These are phyloP conservation scores for Silurus lanzhouensis DNA, from an alignment of 2,797 vertebrate species.

Conservation along the genomic window DNA sequence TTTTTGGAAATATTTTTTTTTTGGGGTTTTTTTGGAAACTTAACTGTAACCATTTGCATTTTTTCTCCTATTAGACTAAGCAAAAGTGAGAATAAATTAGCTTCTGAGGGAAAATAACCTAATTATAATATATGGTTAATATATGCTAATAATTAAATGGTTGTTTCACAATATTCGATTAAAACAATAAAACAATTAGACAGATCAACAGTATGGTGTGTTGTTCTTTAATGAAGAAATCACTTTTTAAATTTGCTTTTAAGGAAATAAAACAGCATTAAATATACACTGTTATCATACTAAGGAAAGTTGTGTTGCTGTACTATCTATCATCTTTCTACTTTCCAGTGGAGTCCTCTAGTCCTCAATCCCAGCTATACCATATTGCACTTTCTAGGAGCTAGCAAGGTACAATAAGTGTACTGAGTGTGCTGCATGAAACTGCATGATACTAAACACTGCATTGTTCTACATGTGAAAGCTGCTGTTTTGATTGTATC, in stretches of 20 bases:
- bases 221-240: neutral
- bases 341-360: slow-evolving; percentile 97
- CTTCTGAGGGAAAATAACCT: neutral
- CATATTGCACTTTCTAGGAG: slow-evolving; percentile 99
- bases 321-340: slow-evolving; percentile 66
- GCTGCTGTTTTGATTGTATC: neutral
- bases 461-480: slow-evolving; percentile 23
- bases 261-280: neutral
- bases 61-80: neutral
- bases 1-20: neutral
- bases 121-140: no score
- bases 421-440: slow-evolving; percentile 76
- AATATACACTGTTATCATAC: slow-evolving; percentile 39
- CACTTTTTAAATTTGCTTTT: no score
- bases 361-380: slow-evolving; percentile 99
- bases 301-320: neutral
- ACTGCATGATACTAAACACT: slow-evolving; percentile 66
- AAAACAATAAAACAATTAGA: neutral
- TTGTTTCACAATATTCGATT: neutral
- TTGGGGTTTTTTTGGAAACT: neutral
- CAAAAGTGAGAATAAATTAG: neutral
- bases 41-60: neutral
- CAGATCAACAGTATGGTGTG: neutral
- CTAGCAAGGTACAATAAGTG: slow-evolving; percentile 89
- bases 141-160: neutral